Conservation (phyloP, 2,797 vertebrate genomes). For the Bryconaethiops microstoma region DNA sequence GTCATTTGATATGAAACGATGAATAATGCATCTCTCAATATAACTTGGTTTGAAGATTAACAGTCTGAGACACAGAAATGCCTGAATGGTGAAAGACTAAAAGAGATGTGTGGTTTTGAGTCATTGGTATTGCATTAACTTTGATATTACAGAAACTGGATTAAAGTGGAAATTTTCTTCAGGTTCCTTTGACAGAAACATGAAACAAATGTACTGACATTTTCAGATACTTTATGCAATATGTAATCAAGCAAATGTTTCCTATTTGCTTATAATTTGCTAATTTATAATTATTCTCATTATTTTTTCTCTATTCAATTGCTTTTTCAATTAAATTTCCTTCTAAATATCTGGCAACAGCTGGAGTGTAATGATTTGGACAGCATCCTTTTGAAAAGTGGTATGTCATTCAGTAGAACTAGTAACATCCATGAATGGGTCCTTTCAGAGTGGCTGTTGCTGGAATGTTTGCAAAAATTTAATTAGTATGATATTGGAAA, state of each 20-base stretch:
- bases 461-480: no score
- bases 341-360: not conserved
- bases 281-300: no score
- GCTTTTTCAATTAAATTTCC: not conserved
- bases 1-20: not conserved
- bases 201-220: not conserved
- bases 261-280: not conserved
- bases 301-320: not conserved
- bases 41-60: not conserved
- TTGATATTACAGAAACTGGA: not conserved
- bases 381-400: no score
- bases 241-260: not conserved
- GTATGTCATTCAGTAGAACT: no score
- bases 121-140: not conserved
- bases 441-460: no score
- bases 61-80: not conserved
- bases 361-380: no score
- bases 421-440: no score
- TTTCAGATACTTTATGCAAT: not conserved
- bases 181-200: not conserved
- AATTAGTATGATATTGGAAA: no score
- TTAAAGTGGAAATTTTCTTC: not conserved
- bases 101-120: not conserved
- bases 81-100: not conserved
- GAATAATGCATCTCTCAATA: slow-evolving; percentile 1